Evolutionary conservation across 2,113 vertebrate species (phyloP).

Genomic region (Echinops telfairi): DNA sequence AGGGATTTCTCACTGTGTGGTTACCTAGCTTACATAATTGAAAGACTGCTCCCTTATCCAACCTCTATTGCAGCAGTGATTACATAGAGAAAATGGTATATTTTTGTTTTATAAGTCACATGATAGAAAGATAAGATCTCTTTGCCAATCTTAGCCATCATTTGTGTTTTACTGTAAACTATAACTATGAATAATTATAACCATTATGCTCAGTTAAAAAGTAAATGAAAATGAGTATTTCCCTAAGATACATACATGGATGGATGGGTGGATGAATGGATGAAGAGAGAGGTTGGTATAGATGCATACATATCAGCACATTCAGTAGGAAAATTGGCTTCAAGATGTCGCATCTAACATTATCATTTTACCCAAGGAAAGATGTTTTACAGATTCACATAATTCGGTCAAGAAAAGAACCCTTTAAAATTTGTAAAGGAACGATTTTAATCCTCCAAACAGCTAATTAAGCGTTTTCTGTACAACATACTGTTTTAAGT

Average conservation of each 20-base stretch:
- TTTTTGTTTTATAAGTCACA: constrained; percentile 13
- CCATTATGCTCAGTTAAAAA: not conserved
- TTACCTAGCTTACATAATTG: not conserved
- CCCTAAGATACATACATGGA: not conserved
- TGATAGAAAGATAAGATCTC: not conserved
- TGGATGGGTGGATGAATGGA: not conserved
- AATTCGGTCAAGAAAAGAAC: constrained; percentile 56
- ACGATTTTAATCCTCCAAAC: constrained; percentile 82
- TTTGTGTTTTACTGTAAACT: not conserved
- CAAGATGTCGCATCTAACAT: constrained; percentile 34
- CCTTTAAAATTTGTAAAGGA: constrained; percentile 77
- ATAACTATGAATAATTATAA: not conserved
- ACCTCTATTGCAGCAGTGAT: not conserved
- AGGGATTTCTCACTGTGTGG: not conserved
- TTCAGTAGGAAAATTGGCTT: not conserved
- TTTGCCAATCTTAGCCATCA: not conserved
- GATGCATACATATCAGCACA: not conserved
- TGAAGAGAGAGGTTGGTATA: not conserved
- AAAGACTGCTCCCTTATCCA: not conserved
- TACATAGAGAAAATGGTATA: not conserved
- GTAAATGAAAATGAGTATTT: not conserved
- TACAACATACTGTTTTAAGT: constrained; percentile 84
- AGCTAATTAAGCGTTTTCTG: constrained; percentile 83
- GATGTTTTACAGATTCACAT: constrained; percentile 55
- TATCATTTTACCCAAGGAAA: constrained; percentile 61